Conservation (phyloP, 2,888 invertebrate genomes). For the Hoplodrina ambigua region DNA sequence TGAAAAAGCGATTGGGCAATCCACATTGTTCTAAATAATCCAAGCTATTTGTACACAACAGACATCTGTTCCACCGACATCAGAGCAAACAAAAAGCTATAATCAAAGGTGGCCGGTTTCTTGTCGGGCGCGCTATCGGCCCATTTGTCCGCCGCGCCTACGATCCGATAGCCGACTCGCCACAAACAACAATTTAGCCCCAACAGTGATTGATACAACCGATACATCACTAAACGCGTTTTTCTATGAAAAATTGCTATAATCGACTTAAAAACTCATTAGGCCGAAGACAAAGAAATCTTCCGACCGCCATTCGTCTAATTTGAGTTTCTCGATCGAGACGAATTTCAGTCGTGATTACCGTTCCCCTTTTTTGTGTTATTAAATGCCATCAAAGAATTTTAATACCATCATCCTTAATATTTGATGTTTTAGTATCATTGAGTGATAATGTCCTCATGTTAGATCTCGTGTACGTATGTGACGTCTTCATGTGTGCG, state of each 20-base stretch:
- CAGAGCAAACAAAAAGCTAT: conserved; percentile 64
- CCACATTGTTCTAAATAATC: conserved; percentile 61
- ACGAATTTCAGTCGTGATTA: conserved; percentile 87
- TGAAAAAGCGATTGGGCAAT: conserved; percentile 56
- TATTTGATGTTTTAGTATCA: conserved; percentile 64
- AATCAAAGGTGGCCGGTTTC: conserved; percentile 67
- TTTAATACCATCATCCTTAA: conserved; percentile 71
- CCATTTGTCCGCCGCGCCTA: conserved; percentile 76
- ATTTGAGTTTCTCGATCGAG: conserved; percentile 89
- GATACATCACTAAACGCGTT: conserved; percentile 90
- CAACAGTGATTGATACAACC: conserved; percentile 89
- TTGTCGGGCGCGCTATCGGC: conserved; percentile 69
- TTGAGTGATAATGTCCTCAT: conserved; percentile 53
- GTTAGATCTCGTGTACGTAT: conserved; percentile 18
- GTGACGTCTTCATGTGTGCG: conserved; percentile 33
- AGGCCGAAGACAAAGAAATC: conserved; percentile 89
- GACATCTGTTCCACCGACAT: conserved; percentile 62
- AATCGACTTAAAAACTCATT: conserved; percentile 91
- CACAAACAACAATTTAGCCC: conserved; percentile 86
- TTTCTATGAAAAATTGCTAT: conserved; percentile 91
- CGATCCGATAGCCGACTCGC: conserved; percentile 79
- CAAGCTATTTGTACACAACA: conserved; percentile 59
- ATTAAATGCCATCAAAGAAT: conserved; percentile 78
- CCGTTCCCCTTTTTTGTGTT: conserved; percentile 81
- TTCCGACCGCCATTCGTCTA: conserved; percentile 87